Evolutionary conservation across 2,113 vertebrate species (phyloP), one percentile per base, ranked within the genome.

Genomic region (Myodes glareolus): DNA sequence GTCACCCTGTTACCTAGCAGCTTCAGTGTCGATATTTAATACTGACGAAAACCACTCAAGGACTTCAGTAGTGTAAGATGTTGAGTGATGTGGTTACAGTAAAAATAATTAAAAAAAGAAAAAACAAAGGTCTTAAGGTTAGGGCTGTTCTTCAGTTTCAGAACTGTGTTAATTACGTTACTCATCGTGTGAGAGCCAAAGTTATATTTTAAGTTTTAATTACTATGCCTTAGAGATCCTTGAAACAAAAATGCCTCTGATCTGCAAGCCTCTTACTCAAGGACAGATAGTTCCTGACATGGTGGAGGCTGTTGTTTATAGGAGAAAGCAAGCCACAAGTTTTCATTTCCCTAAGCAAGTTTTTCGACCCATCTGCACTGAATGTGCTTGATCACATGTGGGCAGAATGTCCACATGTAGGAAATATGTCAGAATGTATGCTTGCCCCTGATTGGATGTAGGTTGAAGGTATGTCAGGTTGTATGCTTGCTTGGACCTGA

Each of bases 1-100:
- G 2, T 88, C 55, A 65, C 90, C 80, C 42, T 73, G 45, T 93
- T 86, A n/a, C 11, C n/a, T 0, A 9, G 31, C 67, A 86, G 42
- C 31, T 84, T 96, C 81, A 91, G 29, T 17, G 75, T 88, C 70
- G 67, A 50, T 95, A 33, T 2, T 61, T 91, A 63, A 77, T 85
- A 90, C 10, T 94, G 55, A 96, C 77, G 92, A 82, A 92, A 93
- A 91, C 11, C 52, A 91, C 45, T 96, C 36, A n/a, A 87, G 67
- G 89, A 73, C 25, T 82, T 76, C 93, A 91, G 39, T 39, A 85
- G 58, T n/a, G 21, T 92, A 39, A 52, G 7, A 93, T 92, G 25
- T 72, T 72, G 23, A 88, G n/a, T 85, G 82, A 80, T 76, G 0
- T 39, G 68, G 25, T 77, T 65, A 65, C 58, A 42, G 42, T 65